Percentiles rank a stretch among this genome's conserved stretches.
Conservation (phyloP, 2,113 vertebrate genomes). For the Dicaeum eximium region DNA sequence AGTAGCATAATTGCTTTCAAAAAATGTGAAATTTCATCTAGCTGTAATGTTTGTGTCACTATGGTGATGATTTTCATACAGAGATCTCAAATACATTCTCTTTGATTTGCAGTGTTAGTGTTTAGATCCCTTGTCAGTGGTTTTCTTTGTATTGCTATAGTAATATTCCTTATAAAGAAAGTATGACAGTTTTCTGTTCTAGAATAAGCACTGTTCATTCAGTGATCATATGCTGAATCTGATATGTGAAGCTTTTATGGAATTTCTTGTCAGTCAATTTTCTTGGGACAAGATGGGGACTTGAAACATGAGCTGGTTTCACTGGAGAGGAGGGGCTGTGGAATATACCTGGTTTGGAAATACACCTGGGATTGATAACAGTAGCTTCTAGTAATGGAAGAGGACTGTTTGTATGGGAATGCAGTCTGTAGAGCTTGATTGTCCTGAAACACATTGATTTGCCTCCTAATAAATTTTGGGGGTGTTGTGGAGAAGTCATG, state of each 20-base stretch:
- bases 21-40: neutral
- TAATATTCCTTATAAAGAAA: neutral
- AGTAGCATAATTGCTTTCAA: neutral
- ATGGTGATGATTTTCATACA: neutral
- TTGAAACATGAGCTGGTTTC: neutral
- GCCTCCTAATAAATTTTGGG: neutral
- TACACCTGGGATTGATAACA: neutral
- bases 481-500: neutral
- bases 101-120: neutral
- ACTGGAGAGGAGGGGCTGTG: neutral
- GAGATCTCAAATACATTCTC: neutral
- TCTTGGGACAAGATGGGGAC: neutral
- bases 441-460: neutral
- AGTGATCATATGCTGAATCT: neutral
- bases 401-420: neutral
- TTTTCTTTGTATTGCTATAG: neutral
- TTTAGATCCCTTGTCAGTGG: neutral
- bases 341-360: too few species aligned
- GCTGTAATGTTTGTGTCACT: neutral
- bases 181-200: neutral
- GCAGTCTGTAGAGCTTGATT: neutral
- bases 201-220: neutral
- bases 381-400: neutral
- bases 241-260: neutral
- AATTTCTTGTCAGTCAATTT: neutral